Conservation (phyloP, 1,140 invertebrate species). For the Mactra quadrangularis region DNA sequence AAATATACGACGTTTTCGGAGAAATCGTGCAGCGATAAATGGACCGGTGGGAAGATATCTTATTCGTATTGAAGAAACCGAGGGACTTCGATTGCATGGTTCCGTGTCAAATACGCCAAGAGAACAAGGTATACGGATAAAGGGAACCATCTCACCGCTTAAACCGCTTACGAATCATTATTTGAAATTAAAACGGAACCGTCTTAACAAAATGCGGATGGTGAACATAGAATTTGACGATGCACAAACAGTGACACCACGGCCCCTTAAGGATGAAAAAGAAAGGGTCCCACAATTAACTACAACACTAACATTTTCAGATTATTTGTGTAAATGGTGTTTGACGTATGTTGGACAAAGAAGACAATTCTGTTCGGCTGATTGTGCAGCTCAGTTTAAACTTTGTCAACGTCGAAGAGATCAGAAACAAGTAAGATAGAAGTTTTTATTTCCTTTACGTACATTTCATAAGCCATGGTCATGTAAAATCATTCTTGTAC, state of each 20-base stretch:
- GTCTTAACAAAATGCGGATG: constrained; percentile 28
- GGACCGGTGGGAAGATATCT: constrained; percentile 44
- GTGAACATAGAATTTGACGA: constrained; percentile 53
- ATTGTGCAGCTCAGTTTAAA: constrained; percentile 61
- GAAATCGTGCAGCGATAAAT: constrained; percentile 25
- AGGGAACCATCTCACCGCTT: constrained; percentile 10
- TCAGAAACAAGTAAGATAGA: constrained; percentile 53
- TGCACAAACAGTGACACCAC: constrained; percentile 14
- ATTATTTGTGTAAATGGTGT: constrained; percentile 63
- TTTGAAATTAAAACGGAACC: constrained; percentile 29
- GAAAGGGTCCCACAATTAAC: constrained; percentile 27
- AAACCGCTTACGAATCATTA: constrained; percentile 35
- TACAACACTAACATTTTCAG: constrained; percentile 59
- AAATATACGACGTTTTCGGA: constrained; percentile 17
- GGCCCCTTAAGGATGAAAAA: constrained; percentile 13
- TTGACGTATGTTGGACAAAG: constrained; percentile 56
- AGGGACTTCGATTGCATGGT: background rate
- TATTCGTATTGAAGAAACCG: constrained; percentile 5
- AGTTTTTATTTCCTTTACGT: too few species aligned
- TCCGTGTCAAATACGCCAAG: background rate
- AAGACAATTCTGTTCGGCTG: constrained; percentile 60
- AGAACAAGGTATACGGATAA: background rate
- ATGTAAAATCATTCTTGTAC: too few species aligned
- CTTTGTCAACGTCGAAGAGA: constrained; percentile 45
- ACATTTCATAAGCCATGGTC: too few species aligned